Evolutionary conservation across 2,113 vertebrate genomes (phyloP).

Genomic region (Crotalus tigris): DNA sequence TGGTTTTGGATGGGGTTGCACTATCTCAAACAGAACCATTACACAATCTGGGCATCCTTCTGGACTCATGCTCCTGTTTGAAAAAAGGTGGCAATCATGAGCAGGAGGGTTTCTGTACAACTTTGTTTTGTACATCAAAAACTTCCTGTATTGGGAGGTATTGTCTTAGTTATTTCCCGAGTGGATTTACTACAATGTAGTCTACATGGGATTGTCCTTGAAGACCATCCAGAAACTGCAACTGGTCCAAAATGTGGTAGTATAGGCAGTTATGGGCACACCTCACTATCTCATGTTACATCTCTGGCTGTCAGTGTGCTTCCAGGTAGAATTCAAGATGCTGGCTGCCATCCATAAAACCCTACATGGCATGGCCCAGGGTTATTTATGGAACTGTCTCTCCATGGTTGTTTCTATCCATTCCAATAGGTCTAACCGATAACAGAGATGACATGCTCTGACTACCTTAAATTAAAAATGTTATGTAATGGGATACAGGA

Average conservation of each 20-base stretch:
- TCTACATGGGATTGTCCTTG: not conserved
- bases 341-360: not conserved
- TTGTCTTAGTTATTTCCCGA: not conserved
- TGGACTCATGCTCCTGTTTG: not conserved
- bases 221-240: not conserved
- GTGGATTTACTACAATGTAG: not conserved
- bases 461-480: not conserved
- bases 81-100: not conserved
- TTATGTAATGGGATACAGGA: not conserved
- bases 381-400: not conserved
- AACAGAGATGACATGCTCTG: not conserved
- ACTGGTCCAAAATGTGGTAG: not conserved
- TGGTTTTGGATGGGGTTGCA: not conserved
- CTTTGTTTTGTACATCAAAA: not conserved
- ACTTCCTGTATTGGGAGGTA: not conserved
- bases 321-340: not conserved
- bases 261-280: not conserved
- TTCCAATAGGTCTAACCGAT: not conserved
- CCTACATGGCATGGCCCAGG: not conserved
- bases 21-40: not conserved
- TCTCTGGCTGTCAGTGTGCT: not conserved
- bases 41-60: not conserved
- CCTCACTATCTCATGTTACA: not conserved
- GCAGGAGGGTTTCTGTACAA: not conserved
- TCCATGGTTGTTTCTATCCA: not conserved